These are phyloP conservation scores for Mallotus villosus DNA, from an alignment of 2,797 vertebrate species.

Conservation along the genomic window DNA sequence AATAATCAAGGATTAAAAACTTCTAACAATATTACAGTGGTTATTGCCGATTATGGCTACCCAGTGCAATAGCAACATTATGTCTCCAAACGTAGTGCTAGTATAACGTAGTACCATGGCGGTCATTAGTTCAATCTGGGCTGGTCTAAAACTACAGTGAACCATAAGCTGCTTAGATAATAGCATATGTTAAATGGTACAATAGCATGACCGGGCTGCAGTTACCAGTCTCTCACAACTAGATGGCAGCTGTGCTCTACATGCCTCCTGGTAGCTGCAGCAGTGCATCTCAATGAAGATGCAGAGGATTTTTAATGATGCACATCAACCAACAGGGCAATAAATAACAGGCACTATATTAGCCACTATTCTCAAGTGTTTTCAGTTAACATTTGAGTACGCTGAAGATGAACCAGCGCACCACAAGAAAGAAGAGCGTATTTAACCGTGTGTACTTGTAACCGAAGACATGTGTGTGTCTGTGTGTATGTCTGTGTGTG, in stretches of 20 bases:
- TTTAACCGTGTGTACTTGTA: no score
- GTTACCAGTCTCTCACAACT: not conserved
- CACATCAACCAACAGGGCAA: not conserved
- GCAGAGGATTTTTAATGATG: constrained; percentile 2
- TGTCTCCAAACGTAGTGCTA: no score
- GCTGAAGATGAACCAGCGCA: no score
- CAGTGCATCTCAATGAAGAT: constrained; percentile 56
- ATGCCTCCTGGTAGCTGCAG: constrained; percentile 31
- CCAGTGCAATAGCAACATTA: no score
- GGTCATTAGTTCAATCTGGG: no score
- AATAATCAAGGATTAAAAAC: no score
- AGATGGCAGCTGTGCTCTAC: not conserved
- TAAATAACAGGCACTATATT: not conserved
- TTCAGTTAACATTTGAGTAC: no score
- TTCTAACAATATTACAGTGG: no score
- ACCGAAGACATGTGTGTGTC: constrained; percentile 1
- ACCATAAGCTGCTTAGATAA: not conserved
- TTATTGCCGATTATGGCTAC: no score
- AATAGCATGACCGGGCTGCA: not conserved
- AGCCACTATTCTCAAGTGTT: not conserved
- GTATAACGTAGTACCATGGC: no score
- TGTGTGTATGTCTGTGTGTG: constrained; percentile 12
- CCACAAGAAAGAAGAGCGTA: no score
- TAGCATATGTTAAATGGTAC: not conserved
- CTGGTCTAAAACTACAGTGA: not conserved